Evolutionary conservation across 37 sponge, comb jelly and placozoan genomes (phyloP).

Genomic region (Lycopodina hypogea): DNA sequence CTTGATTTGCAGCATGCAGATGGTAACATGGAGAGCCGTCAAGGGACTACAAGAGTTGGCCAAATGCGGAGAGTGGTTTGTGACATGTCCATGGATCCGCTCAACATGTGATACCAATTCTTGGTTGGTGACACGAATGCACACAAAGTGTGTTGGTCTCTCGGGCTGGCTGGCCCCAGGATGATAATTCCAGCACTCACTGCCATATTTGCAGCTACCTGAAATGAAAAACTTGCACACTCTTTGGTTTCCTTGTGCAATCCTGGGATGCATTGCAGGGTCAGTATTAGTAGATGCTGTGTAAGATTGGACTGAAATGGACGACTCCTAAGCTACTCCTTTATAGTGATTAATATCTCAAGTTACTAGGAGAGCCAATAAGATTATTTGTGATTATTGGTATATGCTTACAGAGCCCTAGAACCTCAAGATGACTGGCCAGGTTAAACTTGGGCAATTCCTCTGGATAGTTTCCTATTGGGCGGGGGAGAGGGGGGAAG

Average conservation of each 20-base stretch:
- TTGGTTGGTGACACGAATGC: constrained; percentile 59
- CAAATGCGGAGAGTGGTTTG: constrained; percentile 50
- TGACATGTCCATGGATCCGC: constrained; percentile 47
- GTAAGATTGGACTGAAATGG: background rate
- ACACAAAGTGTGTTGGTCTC: constrained; percentile 77
- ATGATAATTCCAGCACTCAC: constrained; percentile 51
- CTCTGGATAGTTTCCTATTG: constrained; percentile 57
- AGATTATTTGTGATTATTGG: background rate
- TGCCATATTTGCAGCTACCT: constrained; percentile 76
- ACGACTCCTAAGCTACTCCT: constrained; percentile 37
- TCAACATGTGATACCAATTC: constrained; percentile 45
- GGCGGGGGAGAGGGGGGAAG: too few relatives aligned
- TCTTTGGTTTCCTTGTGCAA: background rate
- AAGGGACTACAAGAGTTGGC: constrained; percentile 52
- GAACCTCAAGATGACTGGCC: constrained; percentile 6
- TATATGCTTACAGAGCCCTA: constrained; percentile 36
- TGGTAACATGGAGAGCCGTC: constrained; percentile 79
- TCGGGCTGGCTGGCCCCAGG: background rate
- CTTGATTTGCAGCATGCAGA: constrained; percentile 76
- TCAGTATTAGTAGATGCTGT: background rate
- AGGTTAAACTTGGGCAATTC: constrained; percentile 18
- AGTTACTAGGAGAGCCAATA: constrained; percentile 47
- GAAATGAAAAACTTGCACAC: constrained; percentile 60
- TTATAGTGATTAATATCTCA: constrained; percentile 19
- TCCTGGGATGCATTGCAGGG: background rate